phyloP scores from a whole-genome alignment of 2,797 vertebrate genomes.

The Gallinago stenura region DNA sequence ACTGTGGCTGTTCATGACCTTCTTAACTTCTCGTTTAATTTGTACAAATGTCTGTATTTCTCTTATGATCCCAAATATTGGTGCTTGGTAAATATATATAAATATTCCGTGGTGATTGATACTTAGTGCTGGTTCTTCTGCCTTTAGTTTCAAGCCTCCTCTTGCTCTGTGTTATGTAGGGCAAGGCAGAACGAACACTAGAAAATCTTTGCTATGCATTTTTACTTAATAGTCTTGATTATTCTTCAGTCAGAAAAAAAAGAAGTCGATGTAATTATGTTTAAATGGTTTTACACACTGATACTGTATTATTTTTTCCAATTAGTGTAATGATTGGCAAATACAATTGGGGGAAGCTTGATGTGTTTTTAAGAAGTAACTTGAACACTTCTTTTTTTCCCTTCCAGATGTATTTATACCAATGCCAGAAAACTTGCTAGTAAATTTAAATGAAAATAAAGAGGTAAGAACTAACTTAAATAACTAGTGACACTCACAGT shows the following conservation, averaged over 20 bases:
- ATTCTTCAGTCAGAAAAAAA: background rate
- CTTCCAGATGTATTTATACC: slow-evolving; percentile 96
- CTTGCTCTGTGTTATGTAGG: background rate
- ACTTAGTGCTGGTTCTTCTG: background rate
- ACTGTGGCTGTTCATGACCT: background rate
- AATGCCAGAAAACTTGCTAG: slow-evolving; percentile 96
- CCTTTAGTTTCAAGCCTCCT: background rate
- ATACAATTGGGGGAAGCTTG: background rate
- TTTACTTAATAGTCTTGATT: background rate
- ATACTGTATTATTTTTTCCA: background rate
- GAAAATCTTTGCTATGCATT: background rate
- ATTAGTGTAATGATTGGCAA: background rate
- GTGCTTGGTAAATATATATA: background rate
- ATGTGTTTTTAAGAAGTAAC: background rate
- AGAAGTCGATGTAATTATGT: background rate
- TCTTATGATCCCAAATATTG: background rate
- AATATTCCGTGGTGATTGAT: background rate
- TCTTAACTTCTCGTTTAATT: background rate
- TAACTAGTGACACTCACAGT: background rate
- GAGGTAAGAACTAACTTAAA: slow-evolving; percentile 85
- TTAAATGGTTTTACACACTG: background rate
- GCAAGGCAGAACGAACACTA: background rate
- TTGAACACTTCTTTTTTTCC: slow-evolving; percentile 39
- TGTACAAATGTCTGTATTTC: background rate
- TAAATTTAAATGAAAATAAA: slow-evolving; percentile 96